Evolutionary conservation across 64 coral and sea anemone species (phyloP).

Genomic region (Catalaphyllia jardinei): DNA sequence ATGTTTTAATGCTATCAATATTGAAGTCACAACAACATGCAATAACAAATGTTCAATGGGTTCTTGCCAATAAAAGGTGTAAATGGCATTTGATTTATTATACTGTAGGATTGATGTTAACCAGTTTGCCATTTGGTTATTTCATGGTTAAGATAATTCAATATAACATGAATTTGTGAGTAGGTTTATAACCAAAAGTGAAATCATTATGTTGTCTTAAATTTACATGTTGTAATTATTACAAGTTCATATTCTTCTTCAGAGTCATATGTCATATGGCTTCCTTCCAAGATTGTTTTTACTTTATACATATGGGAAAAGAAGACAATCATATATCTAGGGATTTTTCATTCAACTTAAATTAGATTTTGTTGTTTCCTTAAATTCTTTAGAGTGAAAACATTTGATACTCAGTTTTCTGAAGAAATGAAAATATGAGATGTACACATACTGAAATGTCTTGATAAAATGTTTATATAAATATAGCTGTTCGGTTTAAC

Average conservation of each 20-base stretch:
- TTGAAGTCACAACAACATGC: neutral
- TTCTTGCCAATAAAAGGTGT: neutral
- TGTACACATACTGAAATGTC: too few species aligned
- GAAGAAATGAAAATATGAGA: too few species aligned
- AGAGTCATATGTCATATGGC: neutral
- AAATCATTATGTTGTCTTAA: neutral
- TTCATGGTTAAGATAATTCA: neutral
- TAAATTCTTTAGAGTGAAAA: too few species aligned
- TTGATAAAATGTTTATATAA: too few species aligned
- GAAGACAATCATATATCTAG: neutral
- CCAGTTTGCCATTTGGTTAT: neutral
- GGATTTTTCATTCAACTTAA: neutral
- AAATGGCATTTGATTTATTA: neutral
- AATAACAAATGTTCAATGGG: neutral
- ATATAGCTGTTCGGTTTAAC: too few species aligned
- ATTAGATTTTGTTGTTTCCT: neutral
- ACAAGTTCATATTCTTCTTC: neutral
- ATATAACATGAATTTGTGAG: neutral
- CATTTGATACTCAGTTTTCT: too few species aligned
- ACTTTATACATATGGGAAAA: neutral
- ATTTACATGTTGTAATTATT: neutral
- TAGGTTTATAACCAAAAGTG: neutral
- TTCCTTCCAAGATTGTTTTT: neutral
- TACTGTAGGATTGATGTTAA: neutral
- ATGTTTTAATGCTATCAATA: neutral